Base-by-base conservation (phyloP, 1,140 invertebrate species). In the Drosophila biarmipes region DNA sequence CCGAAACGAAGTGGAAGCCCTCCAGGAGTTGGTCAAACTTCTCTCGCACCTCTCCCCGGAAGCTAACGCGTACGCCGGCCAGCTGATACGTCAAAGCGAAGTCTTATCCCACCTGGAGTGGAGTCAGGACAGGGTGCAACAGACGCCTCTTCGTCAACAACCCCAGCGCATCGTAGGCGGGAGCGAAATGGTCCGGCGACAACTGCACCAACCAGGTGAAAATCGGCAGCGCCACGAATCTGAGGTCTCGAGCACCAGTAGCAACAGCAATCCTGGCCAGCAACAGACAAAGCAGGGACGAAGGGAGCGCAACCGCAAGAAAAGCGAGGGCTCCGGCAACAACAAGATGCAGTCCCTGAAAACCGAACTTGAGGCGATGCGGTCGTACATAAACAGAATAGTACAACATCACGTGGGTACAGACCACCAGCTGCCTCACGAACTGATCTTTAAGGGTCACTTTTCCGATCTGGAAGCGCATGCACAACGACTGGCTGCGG, bases 301-400 rank as follows among this genome's bases (percentile, higher is more conserved):
- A 0, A 63, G 71, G 0, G 80, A 81, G 15, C 80, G 80, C 2
- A 75, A 69, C 4, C 76, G 77, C 2, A 80, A 54, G 31, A 81
- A 75, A 21, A 52, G 29, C 12, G 67, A 72, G 11, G 27, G 19
- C n/a, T 11, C 42, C n/a, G 42, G 38, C 10, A 78, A 72, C 10
- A 64, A 61, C 11, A n/a, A 61, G 4, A 51, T 61, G 4, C 69
- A 61, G 10, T 57, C 74, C 0, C 40, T 68, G 2, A 81, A 67
- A 8, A 86, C 61, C 1, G 85, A 90, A 43, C 57, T 90, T 34
- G 66, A 73, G 1, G 66, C 78, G 5, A 73, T 90, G 73, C 67
- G 71, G 6, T 15, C 56, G 4, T 91, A 91, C n/a, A 90, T 91
- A 12, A 91, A 91, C 38, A 61, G 49, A n/a, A 90, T 90, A 21